Evolutionary conservation across 2,113 vertebrate genomes (phyloP), one percentile per base, ranked within the genome.

Genomic region (Pelecanus crispus): DNA sequence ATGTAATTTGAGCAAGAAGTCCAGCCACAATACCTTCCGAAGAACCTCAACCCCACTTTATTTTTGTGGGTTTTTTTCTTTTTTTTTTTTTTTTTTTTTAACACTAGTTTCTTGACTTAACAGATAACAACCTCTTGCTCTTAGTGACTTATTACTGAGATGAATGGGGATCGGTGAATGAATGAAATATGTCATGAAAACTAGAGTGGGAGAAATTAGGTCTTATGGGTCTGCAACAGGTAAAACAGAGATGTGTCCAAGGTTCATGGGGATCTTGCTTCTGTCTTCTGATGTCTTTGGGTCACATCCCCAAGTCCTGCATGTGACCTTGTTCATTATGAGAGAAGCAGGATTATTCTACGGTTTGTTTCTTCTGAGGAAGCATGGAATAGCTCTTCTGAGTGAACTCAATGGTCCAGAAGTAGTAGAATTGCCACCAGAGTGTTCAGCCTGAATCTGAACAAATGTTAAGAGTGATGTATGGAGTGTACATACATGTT

Each of bases 391-490:
- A 42, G 11, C 17, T 29, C 13, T 90, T 86, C 6, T 9, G 40
- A 89, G 53, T 16, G 49, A 66, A 42, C 10, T 55, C 4, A 70
- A 45, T 15, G 2, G 9, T 36, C 40, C 36, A 72, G 36, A 58
- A 93, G 36, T 13, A 80, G 65, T 2, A 59, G 62, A 81, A 73
- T 2, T 55, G 29, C n/a, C n/a, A n/a, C 80, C 83, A 74, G 89
- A 93, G 42, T 36, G 74, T 90, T 97, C 31, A 31, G 45, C 44
- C 42, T 92, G 73, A 61, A 94, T 96, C 97, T 97, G 88, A 94
- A 83, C 92, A 97, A 96, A 95, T 82, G 86, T 95, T 96, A 74
- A 81, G 88, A 95, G 94, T 97, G 95, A 97, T 97, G 73, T 94
- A 85, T 90, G 92, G 91, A 58, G 79, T 97, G 72, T 91, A 97